These are phyloP conservation scores for Cataglyphis albicans DNA, from an alignment of 2,888 invertebrate species.

Conservation along the genomic window DNA sequence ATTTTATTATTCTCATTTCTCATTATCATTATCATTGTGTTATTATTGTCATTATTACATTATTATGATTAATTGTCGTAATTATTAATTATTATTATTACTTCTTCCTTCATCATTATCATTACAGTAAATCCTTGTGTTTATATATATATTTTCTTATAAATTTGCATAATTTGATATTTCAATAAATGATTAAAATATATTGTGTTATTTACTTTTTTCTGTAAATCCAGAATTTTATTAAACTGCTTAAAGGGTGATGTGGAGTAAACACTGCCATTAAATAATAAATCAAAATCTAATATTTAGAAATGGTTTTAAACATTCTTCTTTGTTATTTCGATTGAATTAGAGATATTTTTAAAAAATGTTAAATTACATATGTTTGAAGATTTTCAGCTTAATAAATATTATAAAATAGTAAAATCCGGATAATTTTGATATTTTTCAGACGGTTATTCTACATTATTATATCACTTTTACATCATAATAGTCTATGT, in stretches of 20 bases:
- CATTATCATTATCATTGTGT: constrained; percentile 37
- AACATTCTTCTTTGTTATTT: constrained; percentile 37
- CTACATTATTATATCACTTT: not conserved
- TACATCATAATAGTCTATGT: not conserved
- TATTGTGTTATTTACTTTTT: constrained; percentile 56
- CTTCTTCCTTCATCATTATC: constrained; percentile 33
- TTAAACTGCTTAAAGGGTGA: constrained; percentile 73
- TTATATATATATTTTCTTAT: constrained; percentile 60
- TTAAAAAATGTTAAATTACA: constrained; percentile 8
- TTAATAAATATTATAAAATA: constrained; percentile 37
- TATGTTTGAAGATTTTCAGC: constrained; percentile 9
- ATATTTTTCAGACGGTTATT: not conserved
- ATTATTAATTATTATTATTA: constrained; percentile 45
- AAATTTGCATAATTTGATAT: constrained; percentile 57
- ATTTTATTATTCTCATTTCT: constrained; percentile 38
- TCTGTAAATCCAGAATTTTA: constrained; percentile 48
- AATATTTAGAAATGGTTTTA: constrained; percentile 30
- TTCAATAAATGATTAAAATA: constrained; percentile 62
- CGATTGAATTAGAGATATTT: constrained; percentile 3
- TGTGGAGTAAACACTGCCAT: constrained; percentile 72
- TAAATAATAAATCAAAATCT: constrained; percentile 53
- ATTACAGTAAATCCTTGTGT: constrained; percentile 50
- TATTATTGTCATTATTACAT: constrained; percentile 43
- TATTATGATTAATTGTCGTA: constrained; percentile 28
- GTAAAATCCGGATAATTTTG: not conserved